These are phyloP conservation scores for Phyllotreta cruciferae DNA, from an alignment of 2,888 invertebrate genomes.

Conservation along the genomic window DNA sequence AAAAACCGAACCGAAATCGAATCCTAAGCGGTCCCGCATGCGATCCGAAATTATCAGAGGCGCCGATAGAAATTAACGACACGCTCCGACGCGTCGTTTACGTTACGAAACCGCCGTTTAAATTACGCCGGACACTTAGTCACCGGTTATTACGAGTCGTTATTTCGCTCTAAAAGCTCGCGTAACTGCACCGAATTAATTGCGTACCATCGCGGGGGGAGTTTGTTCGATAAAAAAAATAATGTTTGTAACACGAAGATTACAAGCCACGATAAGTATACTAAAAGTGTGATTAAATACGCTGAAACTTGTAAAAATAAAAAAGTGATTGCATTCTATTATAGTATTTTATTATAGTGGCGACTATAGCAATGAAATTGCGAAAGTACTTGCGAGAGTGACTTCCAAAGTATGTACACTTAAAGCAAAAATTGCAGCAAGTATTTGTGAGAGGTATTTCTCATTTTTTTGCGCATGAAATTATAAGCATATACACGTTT, in stretches of 20 bases:
- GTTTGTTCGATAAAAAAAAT: conserved; percentile 20
- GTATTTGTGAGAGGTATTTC: too few species aligned
- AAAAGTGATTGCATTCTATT: too few species aligned
- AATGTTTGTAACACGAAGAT: background rate
- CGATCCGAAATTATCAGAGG: conserved; percentile 26
- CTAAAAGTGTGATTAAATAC: background rate
- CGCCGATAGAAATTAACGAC: conserved; percentile 32
- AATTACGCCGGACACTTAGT: conserved; percentile 33
- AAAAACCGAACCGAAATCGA: too few species aligned
- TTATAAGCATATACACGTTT: too few species aligned
- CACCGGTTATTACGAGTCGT: conserved; percentile 37
- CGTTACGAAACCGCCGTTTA: conserved; percentile 35
- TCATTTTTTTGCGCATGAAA: too few species aligned
- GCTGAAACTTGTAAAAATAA: too few species aligned
- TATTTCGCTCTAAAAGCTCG: conserved; percentile 26
- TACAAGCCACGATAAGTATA: background rate
- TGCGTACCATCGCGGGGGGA: conserved; percentile 8
- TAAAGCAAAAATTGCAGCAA: too few species aligned
- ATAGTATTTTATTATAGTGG: too few species aligned
- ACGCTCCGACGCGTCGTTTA: conserved; percentile 31
- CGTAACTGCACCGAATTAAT: conserved; percentile 35
- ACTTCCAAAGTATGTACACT: too few species aligned
- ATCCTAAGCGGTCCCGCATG: conserved; percentile 20
- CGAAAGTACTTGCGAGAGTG: too few species aligned
- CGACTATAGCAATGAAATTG: too few species aligned